A percentile compares a stretch with the other conserved stretches of the same genome.
Evolutionary conservation across 2,888 invertebrate species (phyloP).

Genomic region (Podotricha telesiphe): DNA sequence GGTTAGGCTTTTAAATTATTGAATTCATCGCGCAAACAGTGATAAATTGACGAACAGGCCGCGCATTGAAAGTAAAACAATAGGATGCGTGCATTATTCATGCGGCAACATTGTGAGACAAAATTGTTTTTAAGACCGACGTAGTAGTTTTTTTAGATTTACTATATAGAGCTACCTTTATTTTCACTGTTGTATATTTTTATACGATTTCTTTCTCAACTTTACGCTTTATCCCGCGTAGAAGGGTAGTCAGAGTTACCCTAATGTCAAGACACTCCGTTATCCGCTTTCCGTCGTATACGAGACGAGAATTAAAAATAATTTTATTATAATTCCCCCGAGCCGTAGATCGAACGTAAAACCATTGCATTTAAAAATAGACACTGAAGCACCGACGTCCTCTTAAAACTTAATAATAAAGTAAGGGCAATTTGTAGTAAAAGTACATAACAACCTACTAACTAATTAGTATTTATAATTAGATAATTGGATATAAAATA

Average conservation of each 20-base stretch:
- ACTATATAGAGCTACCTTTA: constrained; percentile 1
- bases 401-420: background rate
- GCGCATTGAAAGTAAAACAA: constrained; percentile 57
- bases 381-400: too few species aligned
- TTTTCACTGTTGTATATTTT: background rate
- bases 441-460: background rate
- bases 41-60: constrained; percentile 56
- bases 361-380: too few species aligned
- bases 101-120: constrained; percentile 42
- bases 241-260: too few species aligned
- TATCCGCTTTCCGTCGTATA: too few species aligned
- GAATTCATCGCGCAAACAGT: constrained; percentile 53
- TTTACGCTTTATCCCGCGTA: too few species aligned
- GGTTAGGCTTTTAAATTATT: constrained; percentile 28
- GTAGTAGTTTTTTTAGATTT: constrained; percentile 15
- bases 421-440: background rate
- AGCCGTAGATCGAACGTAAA: too few species aligned
- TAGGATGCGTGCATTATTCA: constrained; percentile 59
- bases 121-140: constrained; percentile 32
- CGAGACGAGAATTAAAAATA: too few species aligned
- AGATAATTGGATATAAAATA: constrained; percentile 1
- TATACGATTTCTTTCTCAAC: too few species aligned
- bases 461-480: background rate
- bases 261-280: too few species aligned
- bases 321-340: too few species aligned